Evolutionary conservation across 2,888 invertebrate species (phyloP).

Genomic region (Conistra vaccinii): DNA sequence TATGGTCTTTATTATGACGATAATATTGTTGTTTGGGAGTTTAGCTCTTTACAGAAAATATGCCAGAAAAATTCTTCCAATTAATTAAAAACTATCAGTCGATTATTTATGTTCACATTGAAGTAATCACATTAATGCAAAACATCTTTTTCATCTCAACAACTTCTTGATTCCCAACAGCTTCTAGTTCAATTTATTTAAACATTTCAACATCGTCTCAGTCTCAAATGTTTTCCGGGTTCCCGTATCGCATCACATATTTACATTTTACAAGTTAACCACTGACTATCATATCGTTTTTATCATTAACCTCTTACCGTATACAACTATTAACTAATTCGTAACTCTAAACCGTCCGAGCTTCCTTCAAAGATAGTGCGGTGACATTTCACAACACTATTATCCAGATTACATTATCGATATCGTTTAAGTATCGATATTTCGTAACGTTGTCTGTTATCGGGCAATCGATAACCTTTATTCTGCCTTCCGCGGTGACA

Average conservation of each 20-base stretch:
- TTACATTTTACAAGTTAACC: conserved; percentile 63
- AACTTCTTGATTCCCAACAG: conserved; percentile 22
- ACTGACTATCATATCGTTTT: conserved; percentile 46
- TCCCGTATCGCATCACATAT: conserved; percentile 57
- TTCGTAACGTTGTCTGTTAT: conserved; percentile 67
- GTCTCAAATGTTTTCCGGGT: conserved; percentile 21
- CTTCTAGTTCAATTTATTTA: conserved; percentile 35
- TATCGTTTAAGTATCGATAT: conserved; percentile 69
- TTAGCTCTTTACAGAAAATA: background rate
- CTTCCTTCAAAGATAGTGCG: conserved; percentile 66
- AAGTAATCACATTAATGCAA: conserved; percentile 29
- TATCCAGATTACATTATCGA: conserved; percentile 68
- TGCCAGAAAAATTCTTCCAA: background rate
- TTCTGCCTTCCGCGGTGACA: conserved; percentile 66
- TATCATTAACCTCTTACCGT: conserved; percentile 54
- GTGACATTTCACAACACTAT: conserved; percentile 68
- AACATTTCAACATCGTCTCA: conserved; percentile 44
- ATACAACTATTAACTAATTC: conserved; percentile 59
- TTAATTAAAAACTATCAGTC: background rate
- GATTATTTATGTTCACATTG: background rate
- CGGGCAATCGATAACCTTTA: conserved; percentile 70
- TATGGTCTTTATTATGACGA: background rate
- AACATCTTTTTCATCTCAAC: conserved; percentile 18
- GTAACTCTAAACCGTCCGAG: conserved; percentile 52
- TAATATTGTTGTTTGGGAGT: background rate